phyloP scores from a whole-genome alignment of 2,113 vertebrate genomes.

The Seriola rivoliana region DNA sequence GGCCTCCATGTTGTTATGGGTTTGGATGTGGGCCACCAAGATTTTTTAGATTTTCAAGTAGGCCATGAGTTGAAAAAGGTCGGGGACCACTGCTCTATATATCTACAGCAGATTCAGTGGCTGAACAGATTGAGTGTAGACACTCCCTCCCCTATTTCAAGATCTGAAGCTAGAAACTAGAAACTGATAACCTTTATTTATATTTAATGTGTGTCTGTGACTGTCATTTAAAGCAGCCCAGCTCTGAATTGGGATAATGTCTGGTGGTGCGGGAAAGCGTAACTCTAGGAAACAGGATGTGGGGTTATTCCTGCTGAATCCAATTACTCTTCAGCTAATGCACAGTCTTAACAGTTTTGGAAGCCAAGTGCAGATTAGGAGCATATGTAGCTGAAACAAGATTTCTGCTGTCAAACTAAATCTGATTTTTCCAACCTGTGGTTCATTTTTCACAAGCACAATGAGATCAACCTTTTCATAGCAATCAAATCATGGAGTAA shows the following conservation, averaged over 20 bases:
- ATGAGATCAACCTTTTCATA: conserved; percentile 41
- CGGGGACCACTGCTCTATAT: no score
- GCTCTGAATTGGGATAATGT: conserved; percentile 26
- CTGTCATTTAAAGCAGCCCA: neutral
- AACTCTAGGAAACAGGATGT: conserved; percentile 55
- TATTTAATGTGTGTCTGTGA: neutral
- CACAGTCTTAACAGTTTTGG: conserved; percentile 63
- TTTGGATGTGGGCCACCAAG: no score
- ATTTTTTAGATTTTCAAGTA: no score
- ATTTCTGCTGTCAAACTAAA: conserved; percentile 42
- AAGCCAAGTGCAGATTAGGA: conserved; percentile 78
- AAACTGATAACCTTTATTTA: no score
- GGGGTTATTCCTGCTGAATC: conserved; percentile 80
- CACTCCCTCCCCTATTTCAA: neutral
- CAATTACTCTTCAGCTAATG: conserved; percentile 81
- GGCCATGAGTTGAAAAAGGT: no score
- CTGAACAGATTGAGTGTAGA: neutral
- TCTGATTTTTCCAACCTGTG: conserved; percentile 39
- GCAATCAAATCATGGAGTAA: conserved; percentile 23
- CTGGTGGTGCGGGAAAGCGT: conserved; percentile 17
- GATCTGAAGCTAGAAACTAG: no score
- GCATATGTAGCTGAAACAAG: conserved; percentile 59
- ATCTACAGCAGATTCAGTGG: neutral
- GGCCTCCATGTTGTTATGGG: no score
- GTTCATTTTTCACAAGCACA: conserved; percentile 43